Evolutionary conservation across 2,113 vertebrate species (phyloP), one percentile per base, ranked within the genome.

Genomic region (Perca fluviatilis): DNA sequence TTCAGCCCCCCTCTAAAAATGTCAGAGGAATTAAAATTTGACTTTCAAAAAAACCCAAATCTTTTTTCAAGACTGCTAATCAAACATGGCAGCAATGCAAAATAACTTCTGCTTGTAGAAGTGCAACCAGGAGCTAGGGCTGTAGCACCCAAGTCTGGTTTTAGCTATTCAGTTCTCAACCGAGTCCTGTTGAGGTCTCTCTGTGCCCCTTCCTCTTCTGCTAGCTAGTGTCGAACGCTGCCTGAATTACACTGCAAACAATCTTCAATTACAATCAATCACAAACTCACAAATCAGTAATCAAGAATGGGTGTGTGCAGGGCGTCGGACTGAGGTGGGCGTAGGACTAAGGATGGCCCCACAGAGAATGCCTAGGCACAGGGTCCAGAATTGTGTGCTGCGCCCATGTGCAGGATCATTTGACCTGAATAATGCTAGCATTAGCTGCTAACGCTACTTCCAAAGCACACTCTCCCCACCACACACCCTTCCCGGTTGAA

Each of bases 11-110:
- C 12, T 21, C 21, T 3, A 67, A 83, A 83, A 81, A 86, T 78
- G 54, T 80, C 76, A 84, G 27, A 66, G 81, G 68, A 82, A 90
- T 85, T 84, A 27, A 74, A 74, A 76, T 64, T 57, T 79, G 82
- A 70, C 74, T 85, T 80, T 81, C 40, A 83, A 65, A 81, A 83
- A 58, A 9, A 19, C 23, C 27, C 6, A 16, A 50, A 23, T 71
- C 16, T 60, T 80, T 77, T 77, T 66, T 15, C 58, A 81, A 83
- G 49, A 63, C 14, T 46, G 54, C 57, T 75, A 69, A 86, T 80
- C 65, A 79, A 82, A 89, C 69, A 54, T 51, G 74, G 54, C 49
- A 81, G 73, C 15, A 33, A 60, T 78, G 62, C 18, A 40, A 72
- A 84, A 66, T 56, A 46, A 36, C 27, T 23, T 80, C 56, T 19